These are phyloP conservation scores for Anoplolepis gracilipes DNA, from an alignment of 1,140 invertebrate species.

Conservation along the genomic window DNA sequence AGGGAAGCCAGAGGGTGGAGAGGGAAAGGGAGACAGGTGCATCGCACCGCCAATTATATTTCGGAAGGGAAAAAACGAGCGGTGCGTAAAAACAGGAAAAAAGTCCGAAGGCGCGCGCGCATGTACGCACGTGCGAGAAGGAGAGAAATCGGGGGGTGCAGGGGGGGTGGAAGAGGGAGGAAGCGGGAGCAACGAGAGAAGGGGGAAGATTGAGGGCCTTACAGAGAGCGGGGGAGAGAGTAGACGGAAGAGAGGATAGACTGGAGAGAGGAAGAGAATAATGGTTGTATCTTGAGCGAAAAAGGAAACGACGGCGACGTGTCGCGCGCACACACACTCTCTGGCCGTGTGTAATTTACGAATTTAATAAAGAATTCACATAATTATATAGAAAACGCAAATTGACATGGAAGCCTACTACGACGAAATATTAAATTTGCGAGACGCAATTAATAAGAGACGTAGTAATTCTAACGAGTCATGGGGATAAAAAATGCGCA, in stretches of 20 bases:
- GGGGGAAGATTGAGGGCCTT: constrained; percentile 35
- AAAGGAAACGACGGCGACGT: not conserved
- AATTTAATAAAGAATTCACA: constrained; percentile 34
- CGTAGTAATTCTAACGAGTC: too few species aligned
- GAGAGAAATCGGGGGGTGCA: constrained; percentile 17
- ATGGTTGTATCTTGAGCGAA: not conserved
- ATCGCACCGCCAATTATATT: constrained; percentile 86
- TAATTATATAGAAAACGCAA: not conserved
- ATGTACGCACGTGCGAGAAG: constrained; percentile 38
- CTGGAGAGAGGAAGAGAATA: constrained; percentile 45
- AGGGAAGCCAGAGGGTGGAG: constrained; percentile 43
- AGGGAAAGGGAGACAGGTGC: constrained; percentile 83
- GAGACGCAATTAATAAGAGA: not conserved
- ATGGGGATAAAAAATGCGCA: not conserved
- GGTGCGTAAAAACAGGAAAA: constrained; percentile 80
- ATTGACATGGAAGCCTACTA: not conserved
- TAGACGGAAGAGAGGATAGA: constrained; percentile 56
- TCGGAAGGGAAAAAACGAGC: constrained; percentile 84
- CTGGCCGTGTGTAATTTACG: constrained; percentile 29
- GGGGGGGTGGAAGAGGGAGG: constrained; percentile 16
- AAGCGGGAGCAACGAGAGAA: constrained; percentile 39
- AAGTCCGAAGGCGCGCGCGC: constrained; percentile 71
- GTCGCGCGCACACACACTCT: constrained; percentile 5
- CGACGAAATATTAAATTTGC: not conserved
- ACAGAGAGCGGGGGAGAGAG: constrained; percentile 34